These are phyloP conservation scores for Melanocharis versteri DNA, from an alignment of 2,113 vertebrate genomes.

Conservation along the genomic window DNA sequence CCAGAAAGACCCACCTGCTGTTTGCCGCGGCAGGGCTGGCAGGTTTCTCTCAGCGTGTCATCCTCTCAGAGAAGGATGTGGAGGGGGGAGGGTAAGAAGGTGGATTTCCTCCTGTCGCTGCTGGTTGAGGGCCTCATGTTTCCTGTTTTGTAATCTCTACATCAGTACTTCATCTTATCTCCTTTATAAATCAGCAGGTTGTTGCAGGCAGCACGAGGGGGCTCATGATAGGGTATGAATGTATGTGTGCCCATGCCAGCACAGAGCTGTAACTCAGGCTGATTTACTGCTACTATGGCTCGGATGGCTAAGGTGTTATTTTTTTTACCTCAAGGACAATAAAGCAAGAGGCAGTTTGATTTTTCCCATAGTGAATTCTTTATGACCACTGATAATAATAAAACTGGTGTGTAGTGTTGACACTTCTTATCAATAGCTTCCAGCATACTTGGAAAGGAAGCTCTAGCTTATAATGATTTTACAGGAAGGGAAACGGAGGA, in stretches of 20 bases:
- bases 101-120: conserved; percentile 49
- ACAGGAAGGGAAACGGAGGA: not conserved
- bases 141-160: conserved; percentile 73
- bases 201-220: conserved; percentile 16
- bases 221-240: not conserved
- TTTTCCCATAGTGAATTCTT: not conserved
- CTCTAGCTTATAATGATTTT: not conserved
- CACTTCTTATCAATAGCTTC: not conserved
- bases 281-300: not conserved
- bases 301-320: not conserved
- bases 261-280: not conserved
- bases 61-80: conserved; percentile 32
- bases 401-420: not conserved
- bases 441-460: not conserved
- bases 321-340: not conserved
- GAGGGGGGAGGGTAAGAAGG: not conserved
- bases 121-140: conserved; percentile 50
- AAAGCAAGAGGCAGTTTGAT: not conserved
- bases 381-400: not conserved
- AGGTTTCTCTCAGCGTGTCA: not conserved
- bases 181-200: conserved; percentile 19
- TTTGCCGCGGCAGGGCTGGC: not conserved
- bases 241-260: not conserved
- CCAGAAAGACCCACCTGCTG: conserved; percentile 17
- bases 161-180: conserved; percentile 55